phyloP scores from a whole-genome alignment of 2,888 invertebrate genomes.

The Caenorhabditis sinica region DNA sequence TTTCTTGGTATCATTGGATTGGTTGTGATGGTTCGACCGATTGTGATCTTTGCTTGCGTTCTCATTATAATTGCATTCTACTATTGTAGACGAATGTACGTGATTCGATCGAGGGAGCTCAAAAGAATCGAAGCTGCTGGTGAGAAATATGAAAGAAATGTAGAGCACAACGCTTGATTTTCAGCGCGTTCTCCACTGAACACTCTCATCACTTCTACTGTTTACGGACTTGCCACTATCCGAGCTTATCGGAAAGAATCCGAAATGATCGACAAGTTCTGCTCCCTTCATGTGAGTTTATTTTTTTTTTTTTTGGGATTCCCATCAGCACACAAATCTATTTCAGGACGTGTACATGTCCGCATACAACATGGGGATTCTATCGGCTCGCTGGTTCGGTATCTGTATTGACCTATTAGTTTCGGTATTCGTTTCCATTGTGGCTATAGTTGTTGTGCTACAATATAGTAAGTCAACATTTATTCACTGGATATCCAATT shows the following conservation, averaged over 20 bases:
- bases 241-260: slow-evolving; percentile 92
- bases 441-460: slow-evolving; percentile 91
- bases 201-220: slow-evolving; percentile 92
- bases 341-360: slow-evolving; percentile 90
- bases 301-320: background rate
- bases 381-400: slow-evolving; percentile 94
- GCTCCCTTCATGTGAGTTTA: slow-evolving; percentile 17
- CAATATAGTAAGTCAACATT: slow-evolving; percentile 62
- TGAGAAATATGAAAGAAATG: slow-evolving; percentile 69
- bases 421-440: slow-evolving; percentile 91
- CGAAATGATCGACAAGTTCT: slow-evolving; percentile 87
- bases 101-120: slow-evolving; percentile 90
- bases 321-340: background rate
- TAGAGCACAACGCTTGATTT: no score
- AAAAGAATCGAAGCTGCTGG: slow-evolving; percentile 86
- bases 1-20: slow-evolving; percentile 87
- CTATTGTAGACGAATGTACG: slow-evolving; percentile 89
- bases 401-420: slow-evolving; percentile 94
- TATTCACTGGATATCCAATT: slow-evolving; percentile 32
- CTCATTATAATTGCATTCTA: slow-evolving; percentile 89
- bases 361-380: slow-evolving; percentile 93
- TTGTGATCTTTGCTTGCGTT: slow-evolving; percentile 89
- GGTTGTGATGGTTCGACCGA: slow-evolving; percentile 89
- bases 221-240: slow-evolving; percentile 94
- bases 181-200: slow-evolving; percentile 95